Evolutionary conservation across 2,113 vertebrate genomes (phyloP).

Genomic region (Chrysemys picta): DNA sequence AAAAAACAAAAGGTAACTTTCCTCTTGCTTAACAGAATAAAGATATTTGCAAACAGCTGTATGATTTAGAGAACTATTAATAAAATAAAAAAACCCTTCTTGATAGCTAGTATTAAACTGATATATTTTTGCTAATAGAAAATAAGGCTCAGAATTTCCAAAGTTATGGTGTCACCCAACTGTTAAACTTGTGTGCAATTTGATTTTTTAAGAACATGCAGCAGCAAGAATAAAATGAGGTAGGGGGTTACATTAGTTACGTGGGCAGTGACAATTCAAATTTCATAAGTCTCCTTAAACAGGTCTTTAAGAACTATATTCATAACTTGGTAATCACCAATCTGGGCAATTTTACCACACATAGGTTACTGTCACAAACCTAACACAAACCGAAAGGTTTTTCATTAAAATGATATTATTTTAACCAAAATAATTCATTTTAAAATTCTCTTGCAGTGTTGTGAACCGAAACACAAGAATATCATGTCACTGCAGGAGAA

Average conservation of each 20-base stretch:
- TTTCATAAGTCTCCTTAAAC: background rate
- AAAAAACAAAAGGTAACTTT: background rate
- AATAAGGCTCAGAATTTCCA: background rate
- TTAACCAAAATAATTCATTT: background rate
- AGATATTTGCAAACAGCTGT: background rate
- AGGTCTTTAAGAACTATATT: background rate
- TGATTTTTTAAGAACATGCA: background rate
- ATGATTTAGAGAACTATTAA: background rate
- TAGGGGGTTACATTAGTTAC: background rate
- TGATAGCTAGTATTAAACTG: background rate
- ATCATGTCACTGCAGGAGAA: background rate
- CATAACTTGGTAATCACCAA: background rate
- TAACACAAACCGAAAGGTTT: too few relatives aligned
- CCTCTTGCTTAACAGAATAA: background rate
- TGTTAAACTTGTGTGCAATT: background rate
- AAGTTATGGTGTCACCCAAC: background rate
- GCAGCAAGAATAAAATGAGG: background rate
- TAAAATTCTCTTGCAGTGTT: background rate
- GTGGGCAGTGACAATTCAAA: background rate
- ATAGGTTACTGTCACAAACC: background rate
- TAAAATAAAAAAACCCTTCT: background rate
- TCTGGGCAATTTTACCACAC: background rate
- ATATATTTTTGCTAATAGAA: background rate
- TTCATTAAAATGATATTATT: background rate
- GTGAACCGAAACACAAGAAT: background rate